Percentiles rank a stretch among this genome's conserved stretches.
Evolutionary conservation across 1,140 invertebrate species (phyloP).

Genomic region (Armadillidium nasatum): DNA sequence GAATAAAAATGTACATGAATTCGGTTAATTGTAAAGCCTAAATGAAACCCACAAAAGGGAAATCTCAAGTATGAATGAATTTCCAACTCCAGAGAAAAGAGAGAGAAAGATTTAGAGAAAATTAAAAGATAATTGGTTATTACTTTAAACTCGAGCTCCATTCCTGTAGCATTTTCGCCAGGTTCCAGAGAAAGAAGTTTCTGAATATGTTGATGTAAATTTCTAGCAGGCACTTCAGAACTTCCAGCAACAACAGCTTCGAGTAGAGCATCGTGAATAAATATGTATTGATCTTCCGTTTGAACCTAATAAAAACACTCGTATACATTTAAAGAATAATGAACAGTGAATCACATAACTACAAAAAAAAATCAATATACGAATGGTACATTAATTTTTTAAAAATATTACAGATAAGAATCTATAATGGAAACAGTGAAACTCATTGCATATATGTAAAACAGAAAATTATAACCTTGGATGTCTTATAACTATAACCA

Average conservation of each 20-base stretch:
- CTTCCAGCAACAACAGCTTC: constrained; percentile 93
- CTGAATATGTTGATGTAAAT: constrained; percentile 89
- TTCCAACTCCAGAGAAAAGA: neutral
- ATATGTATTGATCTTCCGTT: constrained; percentile 99
- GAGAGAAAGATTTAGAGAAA: too few species aligned
- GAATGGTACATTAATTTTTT: neutral
- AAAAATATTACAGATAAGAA: too few species aligned
- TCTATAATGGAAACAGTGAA: too few species aligned
- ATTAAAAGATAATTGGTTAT: too few species aligned
- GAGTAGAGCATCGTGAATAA: constrained; percentile 94
- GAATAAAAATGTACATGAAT: neutral
- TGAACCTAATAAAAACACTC: constrained; percentile 57
- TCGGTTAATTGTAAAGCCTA: too few species aligned
- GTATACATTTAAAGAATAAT: constrained; percentile 9
- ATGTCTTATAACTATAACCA: too few species aligned
- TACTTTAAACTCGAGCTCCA: constrained; percentile 95
- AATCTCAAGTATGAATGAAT: too few species aligned
- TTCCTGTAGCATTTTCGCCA: constrained; percentile 80
- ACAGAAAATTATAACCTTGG: too few species aligned
- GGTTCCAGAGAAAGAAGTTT: constrained; percentile 69
- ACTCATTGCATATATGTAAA: too few species aligned
- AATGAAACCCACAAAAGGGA: too few species aligned
- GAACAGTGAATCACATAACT: neutral
- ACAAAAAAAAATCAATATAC: neutral
- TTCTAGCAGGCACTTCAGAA: constrained; percentile 87